Conservation (phyloP, 2,797 vertebrate genomes). For the Sphenopsis melanotis region DNA sequence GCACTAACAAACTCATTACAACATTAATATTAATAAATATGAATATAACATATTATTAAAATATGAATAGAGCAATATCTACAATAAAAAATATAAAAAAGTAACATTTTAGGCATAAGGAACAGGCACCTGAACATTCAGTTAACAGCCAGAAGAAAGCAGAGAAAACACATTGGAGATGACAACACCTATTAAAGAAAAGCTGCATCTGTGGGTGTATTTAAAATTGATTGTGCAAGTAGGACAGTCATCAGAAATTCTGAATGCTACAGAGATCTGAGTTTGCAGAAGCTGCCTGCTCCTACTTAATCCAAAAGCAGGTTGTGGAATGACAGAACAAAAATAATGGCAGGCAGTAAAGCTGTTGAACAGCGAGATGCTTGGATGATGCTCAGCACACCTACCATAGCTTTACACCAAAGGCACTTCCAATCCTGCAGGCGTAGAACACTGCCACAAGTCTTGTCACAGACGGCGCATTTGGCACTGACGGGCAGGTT, state of each 20-base stretch:
- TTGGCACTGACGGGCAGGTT: constrained; percentile 98
- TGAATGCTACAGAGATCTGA: neutral
- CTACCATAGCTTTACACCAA: constrained; percentile 98
- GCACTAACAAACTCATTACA: neutral
- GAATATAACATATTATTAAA: neutral
- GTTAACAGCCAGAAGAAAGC: neutral
- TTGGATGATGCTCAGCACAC: neutral
- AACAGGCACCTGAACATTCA: neutral
- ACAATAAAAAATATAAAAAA: neutral
- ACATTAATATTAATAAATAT: neutral
- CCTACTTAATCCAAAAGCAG: neutral
- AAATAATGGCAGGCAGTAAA: neutral
- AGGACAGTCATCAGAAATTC: neutral
- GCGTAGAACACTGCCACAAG: constrained; percentile 93
- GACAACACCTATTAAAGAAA: neutral
- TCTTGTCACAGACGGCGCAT: constrained; percentile 97
- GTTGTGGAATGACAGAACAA: neutral
- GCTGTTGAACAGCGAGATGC: neutral
- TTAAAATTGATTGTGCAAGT: neutral
- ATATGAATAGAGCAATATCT: neutral
- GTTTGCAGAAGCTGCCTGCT: neutral
- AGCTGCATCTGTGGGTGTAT: neutral
- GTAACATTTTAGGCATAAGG: neutral
- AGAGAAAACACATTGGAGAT: neutral
- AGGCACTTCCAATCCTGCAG: constrained; percentile 98